A percentile compares a stretch with the other conserved stretches of the same genome.
Conservation (phyloP, 2,888 invertebrate species). For the Trissonchulus sp. region DNA sequence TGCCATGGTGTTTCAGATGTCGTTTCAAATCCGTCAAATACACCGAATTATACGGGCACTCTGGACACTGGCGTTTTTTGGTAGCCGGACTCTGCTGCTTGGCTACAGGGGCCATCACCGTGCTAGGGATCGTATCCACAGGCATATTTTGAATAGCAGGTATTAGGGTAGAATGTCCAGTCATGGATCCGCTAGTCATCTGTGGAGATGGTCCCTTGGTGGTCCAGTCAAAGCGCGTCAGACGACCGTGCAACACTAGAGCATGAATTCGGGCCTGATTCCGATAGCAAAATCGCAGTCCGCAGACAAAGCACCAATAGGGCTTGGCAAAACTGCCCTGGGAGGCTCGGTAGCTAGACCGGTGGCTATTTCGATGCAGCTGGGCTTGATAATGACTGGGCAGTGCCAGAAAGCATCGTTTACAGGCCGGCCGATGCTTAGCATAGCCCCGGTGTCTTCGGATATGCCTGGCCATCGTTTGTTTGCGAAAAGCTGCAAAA, state of each 20-base stretch:
- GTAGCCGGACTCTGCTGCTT: background rate
- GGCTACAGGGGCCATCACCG: too few species aligned
- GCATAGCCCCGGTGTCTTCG: too few species aligned
- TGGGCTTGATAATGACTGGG: background rate
- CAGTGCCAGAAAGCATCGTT: background rate
- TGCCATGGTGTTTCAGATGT: background rate
- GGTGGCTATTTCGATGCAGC: background rate
- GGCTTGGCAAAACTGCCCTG: background rate
- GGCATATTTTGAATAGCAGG: background rate
- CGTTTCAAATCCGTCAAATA: conserved; percentile 8
- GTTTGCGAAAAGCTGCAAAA: background rate
- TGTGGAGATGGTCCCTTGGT: background rate
- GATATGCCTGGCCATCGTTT: background rate
- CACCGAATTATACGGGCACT: background rate
- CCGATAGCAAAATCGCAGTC: background rate
- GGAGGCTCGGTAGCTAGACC: background rate
- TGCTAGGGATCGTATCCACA: too few species aligned
- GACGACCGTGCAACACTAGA: background rate
- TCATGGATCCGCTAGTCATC: background rate
- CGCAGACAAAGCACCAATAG: background rate
- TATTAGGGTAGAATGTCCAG: background rate
- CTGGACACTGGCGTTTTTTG: background rate
- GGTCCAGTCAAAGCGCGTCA: background rate
- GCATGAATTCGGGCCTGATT: background rate
- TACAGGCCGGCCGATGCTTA: background rate